Evolutionary conservation across 2,113 vertebrate species (phyloP), one percentile per base, ranked within the genome.

Genomic region (Entosphenus tridentatus): DNA sequence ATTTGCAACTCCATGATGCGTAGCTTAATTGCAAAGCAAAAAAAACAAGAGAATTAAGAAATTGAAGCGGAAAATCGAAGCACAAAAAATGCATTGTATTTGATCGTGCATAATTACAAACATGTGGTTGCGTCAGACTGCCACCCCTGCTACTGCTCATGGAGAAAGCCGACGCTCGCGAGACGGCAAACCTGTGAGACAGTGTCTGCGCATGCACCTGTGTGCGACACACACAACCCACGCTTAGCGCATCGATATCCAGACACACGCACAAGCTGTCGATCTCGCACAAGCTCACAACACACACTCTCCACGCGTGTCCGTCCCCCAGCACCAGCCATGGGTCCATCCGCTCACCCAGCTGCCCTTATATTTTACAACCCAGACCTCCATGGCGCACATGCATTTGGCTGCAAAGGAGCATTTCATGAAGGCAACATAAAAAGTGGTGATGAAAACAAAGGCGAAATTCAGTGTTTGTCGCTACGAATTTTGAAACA

Each of bases 151-250:
- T 65, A 65, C 62, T 65, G 62, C 10, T 21, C n/a, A 18, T 21
- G 62, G 62, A 65, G 62, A 65, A 18, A n/a, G 62, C 62, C 21
- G 62, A n/a, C 62, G 21, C 21, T 65, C 62, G n/a, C n/a, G 62
- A 18, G n/a, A 65, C n/a, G 62, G 62, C 62, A 65, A 65, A 65
- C n/a, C 21, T 65, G 62, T 21, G 62, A n/a, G 21, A 65, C 10
- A 18, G n/a, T 65, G 62, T 65, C n/a, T 21, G 62, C 62, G 62
- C 11, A 18, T 65, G 62, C 62, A n/a, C 62, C 62, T 65, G 62
- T 65, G 62, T 65, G 62, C 62, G 21, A 65, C n/a, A 65, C 10
- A 65, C 62, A n/a, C n/a, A 18, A 65, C 62, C n/a, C 21, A 18
- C n/a, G n/a, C 62, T 65, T 65, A 65, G n/a, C n/a, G n/a, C n/a